Conservation (phyloP, 2,888 invertebrate species). For the Exocentrus adspersus region DNA sequence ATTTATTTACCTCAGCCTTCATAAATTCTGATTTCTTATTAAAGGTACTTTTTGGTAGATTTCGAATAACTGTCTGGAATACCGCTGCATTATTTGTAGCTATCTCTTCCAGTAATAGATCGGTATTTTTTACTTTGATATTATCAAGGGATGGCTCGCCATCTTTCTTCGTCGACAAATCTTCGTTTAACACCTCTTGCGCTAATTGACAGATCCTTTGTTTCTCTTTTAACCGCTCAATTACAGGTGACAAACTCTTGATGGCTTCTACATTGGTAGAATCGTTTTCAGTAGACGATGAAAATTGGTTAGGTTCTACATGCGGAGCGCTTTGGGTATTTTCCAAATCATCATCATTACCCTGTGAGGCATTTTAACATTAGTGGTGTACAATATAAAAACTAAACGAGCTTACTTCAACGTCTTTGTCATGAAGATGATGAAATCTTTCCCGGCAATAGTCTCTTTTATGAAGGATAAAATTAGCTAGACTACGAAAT, state of each 20-base stretch:
- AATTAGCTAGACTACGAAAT: constrained; percentile 88
- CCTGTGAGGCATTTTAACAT: constrained; percentile 27
- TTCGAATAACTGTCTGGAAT: constrained; percentile 70
- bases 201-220: constrained; percentile 51
- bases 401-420: constrained; percentile 29
- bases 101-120: constrained; percentile 66
- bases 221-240: constrained; percentile 51
- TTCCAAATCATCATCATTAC: no score
- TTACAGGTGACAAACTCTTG: constrained; percentile 38
- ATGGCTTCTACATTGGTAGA: neutral
- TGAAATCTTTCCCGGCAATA: constrained; percentile 75
- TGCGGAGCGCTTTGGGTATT: constrained; percentile 11
- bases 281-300: neutral
- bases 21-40: constrained; percentile 63
- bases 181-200: constrained; percentile 43
- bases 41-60: constrained; percentile 44
- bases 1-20: constrained; percentile 67
- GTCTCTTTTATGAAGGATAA: constrained; percentile 87
- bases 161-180: constrained; percentile 10
- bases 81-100: constrained; percentile 71
- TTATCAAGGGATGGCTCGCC: constrained; percentile 22
- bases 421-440: constrained; percentile 32
- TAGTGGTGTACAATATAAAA: neutral
- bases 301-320: neutral
- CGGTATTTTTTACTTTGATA: constrained; percentile 24